Percentiles rank a stretch among this genome's conserved stretches.
These are phyloP conservation scores for Echiichthys vipera DNA, from an alignment of 2,797 vertebrate genomes.

Conservation along the genomic window DNA sequence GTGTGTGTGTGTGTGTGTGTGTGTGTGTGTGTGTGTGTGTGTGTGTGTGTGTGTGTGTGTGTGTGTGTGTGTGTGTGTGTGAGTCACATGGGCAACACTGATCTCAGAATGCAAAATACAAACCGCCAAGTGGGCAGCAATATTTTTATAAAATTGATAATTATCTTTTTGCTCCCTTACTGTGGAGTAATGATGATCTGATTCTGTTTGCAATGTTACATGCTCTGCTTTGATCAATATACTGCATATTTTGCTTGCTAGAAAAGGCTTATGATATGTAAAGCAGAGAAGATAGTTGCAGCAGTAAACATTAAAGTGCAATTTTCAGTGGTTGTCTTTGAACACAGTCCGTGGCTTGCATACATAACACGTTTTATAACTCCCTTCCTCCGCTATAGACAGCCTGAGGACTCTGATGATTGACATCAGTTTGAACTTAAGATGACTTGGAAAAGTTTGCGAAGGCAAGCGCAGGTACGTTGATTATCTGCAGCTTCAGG, in stretches of 20 bases:
- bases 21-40: no score
- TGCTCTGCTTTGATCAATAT: constrained; percentile 36
- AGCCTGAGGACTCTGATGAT: constrained; percentile 40
- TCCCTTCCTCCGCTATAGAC: constrained; percentile 41
- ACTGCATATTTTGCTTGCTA: constrained; percentile 9
- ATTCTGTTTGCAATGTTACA: constrained; percentile 2
- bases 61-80: background rate
- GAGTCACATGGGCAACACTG: constrained; percentile 3
- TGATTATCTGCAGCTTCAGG: constrained; percentile 47
- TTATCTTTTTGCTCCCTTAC: constrained; percentile 11
- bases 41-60: no score
- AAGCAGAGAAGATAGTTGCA: constrained; percentile 26
- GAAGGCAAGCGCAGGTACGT: constrained; percentile 31
- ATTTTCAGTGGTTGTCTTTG: constrained; percentile 41
- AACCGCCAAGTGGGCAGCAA: background rate
- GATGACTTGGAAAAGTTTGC: constrained; percentile 44
- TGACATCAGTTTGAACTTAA: constrained; percentile 52
- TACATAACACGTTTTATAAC: constrained; percentile 17
- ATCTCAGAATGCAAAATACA: constrained; percentile 24
- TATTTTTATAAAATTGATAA: no score
- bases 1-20: no score
- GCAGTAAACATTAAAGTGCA: constrained; percentile 35
- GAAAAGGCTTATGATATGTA: constrained; percentile 38
- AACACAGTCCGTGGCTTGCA: constrained; percentile 30
- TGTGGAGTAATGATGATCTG: background rate